A percentile compares a stretch with the other conserved stretches of the same genome.
These are phyloP conservation scores for Apamea crenata DNA, from an alignment of 2,888 invertebrate species.

Conservation along the genomic window DNA sequence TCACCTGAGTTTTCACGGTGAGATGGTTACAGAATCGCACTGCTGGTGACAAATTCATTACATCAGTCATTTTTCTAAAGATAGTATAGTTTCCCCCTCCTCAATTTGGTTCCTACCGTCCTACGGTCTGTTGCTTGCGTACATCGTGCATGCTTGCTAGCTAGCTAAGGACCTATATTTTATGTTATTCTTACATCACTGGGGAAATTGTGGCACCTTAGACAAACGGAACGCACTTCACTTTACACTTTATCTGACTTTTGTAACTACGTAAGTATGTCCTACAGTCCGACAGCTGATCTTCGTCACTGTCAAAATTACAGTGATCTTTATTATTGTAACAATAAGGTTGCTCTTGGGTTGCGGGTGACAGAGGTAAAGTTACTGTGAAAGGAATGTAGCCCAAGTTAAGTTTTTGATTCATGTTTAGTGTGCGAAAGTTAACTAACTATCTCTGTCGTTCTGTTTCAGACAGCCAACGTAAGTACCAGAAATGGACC, in stretches of 20 bases:
- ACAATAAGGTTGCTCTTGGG: too few species aligned
- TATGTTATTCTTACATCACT: constrained; percentile 45
- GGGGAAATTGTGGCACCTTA: constrained; percentile 7
- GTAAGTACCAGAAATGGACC: neutral
- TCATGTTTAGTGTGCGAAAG: neutral
- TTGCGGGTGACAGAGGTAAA: too few species aligned
- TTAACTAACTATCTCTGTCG: neutral
- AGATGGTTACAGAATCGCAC: too few species aligned
- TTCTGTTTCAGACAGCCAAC: neutral
- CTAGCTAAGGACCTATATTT: neutral
- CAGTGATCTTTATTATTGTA: too few species aligned
- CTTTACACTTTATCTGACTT: neutral
- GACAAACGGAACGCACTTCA: constrained; percentile 7
- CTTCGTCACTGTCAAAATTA: too few species aligned
- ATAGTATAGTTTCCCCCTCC: neutral
- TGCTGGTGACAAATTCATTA: neutral
- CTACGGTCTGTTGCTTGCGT: neutral
- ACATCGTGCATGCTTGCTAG: neutral
- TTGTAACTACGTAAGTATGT: neutral
- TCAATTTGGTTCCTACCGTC: neutral
- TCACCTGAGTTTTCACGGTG: too few species aligned
- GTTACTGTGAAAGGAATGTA: too few species aligned
- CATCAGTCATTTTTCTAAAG: neutral
- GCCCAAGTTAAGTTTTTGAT: too few species aligned
- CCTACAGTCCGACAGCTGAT: neutral